These are phyloP conservation scores for Henricia sp. DNA, from an alignment of 53 echinoderm and acorn worm genomes.

Conservation along the genomic window DNA sequence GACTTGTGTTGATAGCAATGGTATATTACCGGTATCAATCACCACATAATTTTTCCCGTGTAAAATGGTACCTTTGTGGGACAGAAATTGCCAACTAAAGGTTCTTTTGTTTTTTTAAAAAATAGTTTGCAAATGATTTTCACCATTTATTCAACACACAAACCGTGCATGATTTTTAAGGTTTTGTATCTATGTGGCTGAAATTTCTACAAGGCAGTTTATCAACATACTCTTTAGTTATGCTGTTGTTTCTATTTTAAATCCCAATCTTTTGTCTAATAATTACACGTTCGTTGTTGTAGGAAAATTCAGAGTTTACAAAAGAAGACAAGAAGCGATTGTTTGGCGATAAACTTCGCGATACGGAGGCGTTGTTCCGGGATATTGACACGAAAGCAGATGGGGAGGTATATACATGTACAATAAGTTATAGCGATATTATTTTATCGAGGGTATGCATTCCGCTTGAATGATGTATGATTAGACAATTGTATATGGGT, in stretches of 20 bases:
- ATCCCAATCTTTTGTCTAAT: neutral
- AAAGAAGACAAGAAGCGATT: constrained; percentile 4
- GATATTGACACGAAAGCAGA: neutral
- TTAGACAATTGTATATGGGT: too few species aligned
- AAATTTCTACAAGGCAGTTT: too few species aligned
- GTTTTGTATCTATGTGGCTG: neutral
- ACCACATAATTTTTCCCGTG: too few species aligned
- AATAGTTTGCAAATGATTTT: neutral
- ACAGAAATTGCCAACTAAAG: too few species aligned
- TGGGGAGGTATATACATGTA: neutral
- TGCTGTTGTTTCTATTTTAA: neutral
- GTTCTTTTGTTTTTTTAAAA: neutral
- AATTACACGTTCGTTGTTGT: neutral
- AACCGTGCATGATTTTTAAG: neutral
- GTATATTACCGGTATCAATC: neutral
- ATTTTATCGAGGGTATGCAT: too few species aligned
- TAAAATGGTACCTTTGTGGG: too few species aligned
- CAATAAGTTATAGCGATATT: neutral
- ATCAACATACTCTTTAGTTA: too few species aligned
- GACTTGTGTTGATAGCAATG: neutral
- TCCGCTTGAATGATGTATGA: too few species aligned
- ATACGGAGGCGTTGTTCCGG: neutral
- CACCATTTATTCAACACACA: too few species aligned
- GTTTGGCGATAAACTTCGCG: neutral
- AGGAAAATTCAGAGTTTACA: constrained; percentile 23